Evolutionary conservation across 2,797 vertebrate genomes (phyloP), one percentile per base, ranked within the genome.

Genomic region (Parotocinclus haroldoi): DNA sequence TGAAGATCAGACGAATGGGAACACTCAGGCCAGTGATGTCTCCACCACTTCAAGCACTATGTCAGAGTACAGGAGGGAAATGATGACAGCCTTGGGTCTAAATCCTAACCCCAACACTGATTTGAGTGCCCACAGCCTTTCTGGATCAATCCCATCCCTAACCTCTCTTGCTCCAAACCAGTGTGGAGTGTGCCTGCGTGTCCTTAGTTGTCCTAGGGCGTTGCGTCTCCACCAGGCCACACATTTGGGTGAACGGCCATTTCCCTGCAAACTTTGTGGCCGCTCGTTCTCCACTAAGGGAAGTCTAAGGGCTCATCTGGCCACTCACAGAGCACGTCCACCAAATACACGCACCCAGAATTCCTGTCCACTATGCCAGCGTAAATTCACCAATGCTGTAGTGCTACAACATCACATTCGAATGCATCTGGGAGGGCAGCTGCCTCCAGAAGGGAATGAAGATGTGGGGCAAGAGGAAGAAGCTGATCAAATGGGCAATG

Each of bases 381-480:
- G 94, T 62, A 95, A 95, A 78, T 96, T 96, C 82, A 95, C 94
- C 49, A 96, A 96, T 1, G 95, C 94, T 0, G 89, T 95, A 19
- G 94, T 92, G 71, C 91, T 96, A 63, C 95, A 96, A 84, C 95
- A 96, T 76, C 95, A 96, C 48, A 94, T 96, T 66, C 91, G 93
- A n/a, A 88, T 96, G 88, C 95, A 96, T 71, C 86, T 96, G 0
- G 95, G 93, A 1, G 95, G 95, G 3, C 95, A 96, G 78, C 91
- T 96, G 55, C 93, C 94, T 9, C 89, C 91, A 0, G 88, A 89
- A 14, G 89, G 87, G 13, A 76, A 68, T 58, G 75, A 62, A 53
- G 86, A 89, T 10, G 37, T 85, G 40, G 78, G 66, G 19, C 61
- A 64, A 50, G 73, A 71, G 37, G 74, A 71, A 40, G 71, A 66